phyloP scores from a whole-genome alignment of 1,140 invertebrate species.

The Penaeus vannamei region DNA sequence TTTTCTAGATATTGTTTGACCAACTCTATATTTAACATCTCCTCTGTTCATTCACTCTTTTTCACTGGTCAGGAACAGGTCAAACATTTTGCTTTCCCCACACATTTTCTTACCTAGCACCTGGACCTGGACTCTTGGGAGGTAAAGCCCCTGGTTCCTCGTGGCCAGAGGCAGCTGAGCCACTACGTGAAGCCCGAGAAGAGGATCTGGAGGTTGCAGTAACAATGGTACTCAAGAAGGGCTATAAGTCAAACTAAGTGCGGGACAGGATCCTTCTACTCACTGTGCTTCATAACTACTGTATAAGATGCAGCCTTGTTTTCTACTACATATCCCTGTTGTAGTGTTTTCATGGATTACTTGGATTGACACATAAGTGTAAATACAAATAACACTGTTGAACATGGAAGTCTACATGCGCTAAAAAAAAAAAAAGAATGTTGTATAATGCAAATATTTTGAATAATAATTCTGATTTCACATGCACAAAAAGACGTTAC shows the following conservation, averaged over 20 bases:
- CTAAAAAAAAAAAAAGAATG: too few species aligned
- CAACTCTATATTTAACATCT: not conserved
- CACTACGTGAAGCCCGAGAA: conserved; percentile 62
- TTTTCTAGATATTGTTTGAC: not conserved
- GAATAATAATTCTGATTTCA: too few species aligned
- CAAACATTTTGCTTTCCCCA: too few species aligned
- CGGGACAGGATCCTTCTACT: too few species aligned
- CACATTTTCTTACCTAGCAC: conserved; percentile 32
- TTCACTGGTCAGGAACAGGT: too few species aligned
- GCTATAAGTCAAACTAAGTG: too few species aligned
- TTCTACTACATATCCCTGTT: not conserved
- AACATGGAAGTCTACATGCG: too few species aligned
- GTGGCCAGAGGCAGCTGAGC: conserved; percentile 60
- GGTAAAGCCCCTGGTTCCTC: conserved; percentile 46
- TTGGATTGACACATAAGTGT: not conserved
- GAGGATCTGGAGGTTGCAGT: conserved; percentile 60
- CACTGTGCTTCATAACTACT: not conserved
- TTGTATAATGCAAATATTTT: too few species aligned
- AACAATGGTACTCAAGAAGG: conserved; percentile 19
- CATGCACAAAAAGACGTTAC: too few species aligned
- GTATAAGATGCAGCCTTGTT: not conserved
- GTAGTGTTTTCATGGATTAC: not conserved
- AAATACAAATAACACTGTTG: not conserved
- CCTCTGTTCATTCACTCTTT: too few species aligned
- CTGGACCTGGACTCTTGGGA: conserved; percentile 51